A percentile compares a stretch with the other conserved stretches of the same genome.
These are phyloP conservation scores for Puffinus mauretanicus DNA, from an alignment of 2,113 vertebrate species.

Conservation along the genomic window DNA sequence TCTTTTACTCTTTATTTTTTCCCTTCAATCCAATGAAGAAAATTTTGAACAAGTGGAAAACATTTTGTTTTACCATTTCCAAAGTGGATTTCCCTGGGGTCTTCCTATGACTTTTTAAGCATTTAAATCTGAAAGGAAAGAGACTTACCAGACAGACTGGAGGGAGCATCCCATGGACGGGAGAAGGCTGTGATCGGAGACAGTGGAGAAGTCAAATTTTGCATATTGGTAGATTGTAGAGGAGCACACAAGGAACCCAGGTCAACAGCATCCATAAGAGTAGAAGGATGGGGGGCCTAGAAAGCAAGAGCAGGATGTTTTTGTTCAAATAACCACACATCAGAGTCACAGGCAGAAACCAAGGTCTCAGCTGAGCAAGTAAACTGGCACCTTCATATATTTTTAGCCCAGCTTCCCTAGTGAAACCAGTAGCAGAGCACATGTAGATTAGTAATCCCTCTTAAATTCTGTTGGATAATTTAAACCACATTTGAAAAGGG, in stretches of 20 bases:
- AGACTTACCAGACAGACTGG: background rate
- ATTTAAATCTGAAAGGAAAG: background rate
- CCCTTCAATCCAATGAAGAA: background rate
- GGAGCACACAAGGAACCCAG: background rate
- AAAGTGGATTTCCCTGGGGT: background rate
- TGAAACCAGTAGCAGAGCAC: background rate
- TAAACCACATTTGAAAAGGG: background rate
- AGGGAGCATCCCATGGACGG: rapidly evolving
- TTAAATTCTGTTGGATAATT: background rate
- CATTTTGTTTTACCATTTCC: background rate
- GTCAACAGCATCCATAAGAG: background rate
- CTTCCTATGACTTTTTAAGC: background rate
- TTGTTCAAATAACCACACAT: background rate
- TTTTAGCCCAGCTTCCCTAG: background rate
- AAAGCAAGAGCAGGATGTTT: background rate
- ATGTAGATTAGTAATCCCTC: background rate
- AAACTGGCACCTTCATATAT: background rate
- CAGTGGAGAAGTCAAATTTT: background rate
- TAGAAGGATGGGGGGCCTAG: background rate
- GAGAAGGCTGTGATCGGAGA: background rate
- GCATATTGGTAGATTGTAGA: background rate
- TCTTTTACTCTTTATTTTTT: background rate
- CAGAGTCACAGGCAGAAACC: background rate
- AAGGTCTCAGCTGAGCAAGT: background rate
- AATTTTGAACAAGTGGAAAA: rapidly evolving